Conservation (phyloP, 2,888 invertebrate genomes). For the Agrochola lota region DNA sequence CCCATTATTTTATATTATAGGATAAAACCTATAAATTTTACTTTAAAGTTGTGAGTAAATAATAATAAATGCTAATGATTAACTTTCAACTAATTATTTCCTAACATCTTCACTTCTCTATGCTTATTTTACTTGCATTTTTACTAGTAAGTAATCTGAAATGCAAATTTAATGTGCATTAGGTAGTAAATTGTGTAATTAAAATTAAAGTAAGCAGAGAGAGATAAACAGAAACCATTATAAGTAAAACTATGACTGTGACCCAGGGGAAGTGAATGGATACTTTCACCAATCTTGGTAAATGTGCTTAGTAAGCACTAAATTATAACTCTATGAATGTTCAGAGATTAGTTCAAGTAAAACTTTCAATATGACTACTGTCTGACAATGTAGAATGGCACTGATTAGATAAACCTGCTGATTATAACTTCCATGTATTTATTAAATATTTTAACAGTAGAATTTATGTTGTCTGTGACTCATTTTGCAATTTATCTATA, state of each 20-base stretch:
- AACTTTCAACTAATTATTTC: slow-evolving; percentile 37
- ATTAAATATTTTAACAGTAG: slow-evolving; percentile 30
- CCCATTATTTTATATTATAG: neutral
- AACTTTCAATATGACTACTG: slow-evolving; percentile 48
- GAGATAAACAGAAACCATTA: slow-evolving; percentile 48
- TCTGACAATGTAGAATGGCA: slow-evolving; percentile 29
- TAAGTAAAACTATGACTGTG: slow-evolving; percentile 58
- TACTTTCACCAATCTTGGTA: slow-evolving; percentile 82
- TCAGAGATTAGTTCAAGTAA: slow-evolving; percentile 49
- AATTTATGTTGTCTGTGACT: slow-evolving; percentile 37
- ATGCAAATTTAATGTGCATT: slow-evolving; percentile 30
- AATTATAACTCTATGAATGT: slow-evolving; percentile 51
- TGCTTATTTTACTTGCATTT: slow-evolving; percentile 34
- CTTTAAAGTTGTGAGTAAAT: slow-evolving; percentile 42
- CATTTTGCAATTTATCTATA: slow-evolving; percentile 29
- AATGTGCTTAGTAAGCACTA: slow-evolving; percentile 72
- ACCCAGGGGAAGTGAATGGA: slow-evolving; percentile 80
- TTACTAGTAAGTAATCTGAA: slow-evolving; percentile 38
- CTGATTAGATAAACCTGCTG: slow-evolving; percentile 61
- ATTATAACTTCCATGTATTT: slow-evolving; percentile 29
- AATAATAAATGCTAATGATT: slow-evolving; percentile 25
- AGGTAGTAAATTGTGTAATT: slow-evolving; percentile 33
- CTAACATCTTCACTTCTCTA: slow-evolving; percentile 10
- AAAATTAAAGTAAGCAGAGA: slow-evolving; percentile 11
- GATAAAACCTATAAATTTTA: neutral